Evolutionary conservation across 2,113 vertebrate species (phyloP).

Genomic region (Boulengeromyrus knoepffleri): DNA sequence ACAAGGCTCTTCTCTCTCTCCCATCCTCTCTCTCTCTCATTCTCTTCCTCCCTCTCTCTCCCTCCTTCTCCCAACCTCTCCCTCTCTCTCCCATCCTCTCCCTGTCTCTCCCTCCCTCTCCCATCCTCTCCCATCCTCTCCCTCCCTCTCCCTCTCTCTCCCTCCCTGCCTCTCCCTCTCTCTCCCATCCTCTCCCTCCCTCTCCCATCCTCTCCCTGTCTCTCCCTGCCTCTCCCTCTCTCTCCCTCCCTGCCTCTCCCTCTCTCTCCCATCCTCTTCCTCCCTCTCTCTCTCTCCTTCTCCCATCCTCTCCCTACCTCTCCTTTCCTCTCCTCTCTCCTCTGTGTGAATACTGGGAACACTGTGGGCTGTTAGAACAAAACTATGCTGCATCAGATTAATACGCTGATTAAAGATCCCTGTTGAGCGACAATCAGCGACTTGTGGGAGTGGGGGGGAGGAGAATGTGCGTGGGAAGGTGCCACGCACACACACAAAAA

Average conservation of each 20-base stretch:
- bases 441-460: slow-evolving; percentile 27
- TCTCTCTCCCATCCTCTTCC: background rate
- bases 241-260: background rate
- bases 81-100: background rate
- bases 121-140: no score
- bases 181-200: no score
- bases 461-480: background rate
- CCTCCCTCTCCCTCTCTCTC: no score
- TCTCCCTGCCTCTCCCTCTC: background rate
- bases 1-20: slow-evolving; percentile 37
- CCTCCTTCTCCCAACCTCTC: background rate
- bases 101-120: background rate
- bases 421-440: slow-evolving; percentile 43
- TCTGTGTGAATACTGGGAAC: background rate
- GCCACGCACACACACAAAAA: slow-evolving; percentile 9
- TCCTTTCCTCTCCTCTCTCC: background rate
- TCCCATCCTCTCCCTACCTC: background rate
- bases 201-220: background rate
- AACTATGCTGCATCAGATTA: background rate
- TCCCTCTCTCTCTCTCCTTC: background rate
- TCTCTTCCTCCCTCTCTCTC: background rate
- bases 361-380: background rate
- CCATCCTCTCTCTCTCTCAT: no score
- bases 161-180: no score
- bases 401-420: background rate